A percentile compares a stretch with the other conserved stretches of the same genome.
These are phyloP conservation scores for Tragelaphus strepsiceros DNA, from an alignment of 2,113 vertebrate genomes.

Conservation along the genomic window DNA sequence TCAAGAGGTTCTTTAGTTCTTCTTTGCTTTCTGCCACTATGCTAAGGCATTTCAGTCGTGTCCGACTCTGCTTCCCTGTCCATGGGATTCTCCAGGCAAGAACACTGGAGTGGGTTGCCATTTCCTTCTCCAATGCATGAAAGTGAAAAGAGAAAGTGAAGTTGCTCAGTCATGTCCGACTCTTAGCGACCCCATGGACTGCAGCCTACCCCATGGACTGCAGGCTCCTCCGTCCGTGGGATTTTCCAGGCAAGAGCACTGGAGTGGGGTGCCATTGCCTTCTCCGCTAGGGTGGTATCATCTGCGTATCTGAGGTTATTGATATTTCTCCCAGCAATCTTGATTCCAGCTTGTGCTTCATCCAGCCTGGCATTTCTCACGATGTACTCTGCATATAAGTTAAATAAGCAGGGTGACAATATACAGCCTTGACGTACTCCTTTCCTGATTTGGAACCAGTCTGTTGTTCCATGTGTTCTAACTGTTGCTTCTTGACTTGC, in stretches of 20 bases:
- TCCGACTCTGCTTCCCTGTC: too few relatives aligned
- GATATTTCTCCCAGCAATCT: background rate
- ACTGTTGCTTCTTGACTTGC: background rate
- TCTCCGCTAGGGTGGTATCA: background rate
- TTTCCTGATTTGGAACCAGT: background rate
- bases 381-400: background rate
- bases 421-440: background rate
- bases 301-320: background rate
- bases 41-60: too few relatives aligned
- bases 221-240: too few relatives aligned
- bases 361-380: accelerated
- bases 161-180: too few relatives aligned
- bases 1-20: background rate
- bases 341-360: background rate
- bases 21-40: background rate
- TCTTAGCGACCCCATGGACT: too few relatives aligned
- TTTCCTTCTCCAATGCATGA: too few relatives aligned
- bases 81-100: too few relatives aligned
- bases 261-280: too few relatives aligned
- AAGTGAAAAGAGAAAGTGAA: too few relatives aligned
- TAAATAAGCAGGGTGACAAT: background rate
- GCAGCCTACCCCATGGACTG: too few relatives aligned
- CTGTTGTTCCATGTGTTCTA: background rate
- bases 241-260: too few relatives aligned
- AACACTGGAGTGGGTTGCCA: too few relatives aligned